A percentile compares a stretch with the other conserved stretches of the same genome.
Conservation (phyloP, 2,888 invertebrate genomes). For the Lacanobia oleracea region DNA sequence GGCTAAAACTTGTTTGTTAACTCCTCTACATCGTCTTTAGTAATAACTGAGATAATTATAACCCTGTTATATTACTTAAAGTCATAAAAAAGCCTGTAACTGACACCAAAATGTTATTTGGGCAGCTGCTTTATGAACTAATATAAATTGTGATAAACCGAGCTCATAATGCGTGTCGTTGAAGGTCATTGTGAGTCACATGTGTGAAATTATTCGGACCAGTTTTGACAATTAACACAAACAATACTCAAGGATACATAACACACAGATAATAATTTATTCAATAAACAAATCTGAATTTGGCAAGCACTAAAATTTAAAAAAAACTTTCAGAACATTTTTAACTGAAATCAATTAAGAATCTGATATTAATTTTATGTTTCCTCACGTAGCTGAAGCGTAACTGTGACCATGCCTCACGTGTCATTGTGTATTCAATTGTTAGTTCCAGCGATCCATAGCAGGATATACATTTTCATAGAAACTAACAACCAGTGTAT, state of each 20-base stretch:
- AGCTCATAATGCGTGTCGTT: no score
- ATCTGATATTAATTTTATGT: background rate
- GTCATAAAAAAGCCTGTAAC: no score
- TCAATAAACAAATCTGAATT: background rate
- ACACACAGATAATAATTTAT: background rate
- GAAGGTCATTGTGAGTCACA: no score
- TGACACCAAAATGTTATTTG: no score
- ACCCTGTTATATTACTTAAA: no score
- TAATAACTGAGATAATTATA: no score
- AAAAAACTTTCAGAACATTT: background rate
- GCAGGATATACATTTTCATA: background rate
- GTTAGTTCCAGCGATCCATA: constrained; percentile 4
- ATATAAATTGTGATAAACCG: background rate
- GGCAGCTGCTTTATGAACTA: background rate
- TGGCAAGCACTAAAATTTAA: background rate
- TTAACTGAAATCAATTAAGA: background rate
- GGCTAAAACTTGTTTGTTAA: no score
- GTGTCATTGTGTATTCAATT: constrained; percentile 17
- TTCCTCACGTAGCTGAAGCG: background rate
- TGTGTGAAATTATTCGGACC: no score
- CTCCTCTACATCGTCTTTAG: no score
- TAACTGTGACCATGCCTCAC: constrained; percentile 7
- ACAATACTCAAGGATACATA: no score
- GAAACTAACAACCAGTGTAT: background rate
- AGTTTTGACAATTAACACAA: no score